Percentiles rank a stretch among this genome's conserved stretches.
These are phyloP conservation scores for Tromatobia lineatoria DNA, from an alignment of 2,888 invertebrate genomes.

Conservation along the genomic window DNA sequence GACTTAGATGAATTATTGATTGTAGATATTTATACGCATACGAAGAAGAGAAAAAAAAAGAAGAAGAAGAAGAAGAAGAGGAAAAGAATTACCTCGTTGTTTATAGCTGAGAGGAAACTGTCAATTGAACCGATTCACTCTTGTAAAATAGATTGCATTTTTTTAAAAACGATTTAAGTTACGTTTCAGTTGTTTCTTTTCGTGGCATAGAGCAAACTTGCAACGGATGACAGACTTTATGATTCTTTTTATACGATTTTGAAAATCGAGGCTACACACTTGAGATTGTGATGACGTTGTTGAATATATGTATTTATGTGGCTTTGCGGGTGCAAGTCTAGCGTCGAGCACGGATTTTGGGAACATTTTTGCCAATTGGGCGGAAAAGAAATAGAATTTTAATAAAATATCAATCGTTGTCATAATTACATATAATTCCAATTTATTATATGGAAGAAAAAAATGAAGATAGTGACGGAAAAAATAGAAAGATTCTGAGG, in stretches of 20 bases:
- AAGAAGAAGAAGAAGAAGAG: constrained; percentile 29
- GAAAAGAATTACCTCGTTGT: constrained; percentile 57
- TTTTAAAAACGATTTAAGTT: constrained; percentile 48
- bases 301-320: constrained; percentile 46
- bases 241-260: constrained; percentile 53
- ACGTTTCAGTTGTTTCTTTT: constrained; percentile 46
- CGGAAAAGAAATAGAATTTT: not conserved
- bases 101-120: constrained; percentile 64
- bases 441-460: no score
- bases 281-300: constrained; percentile 55
- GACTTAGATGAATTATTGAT: constrained; percentile 73
- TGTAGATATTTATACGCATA: constrained; percentile 79
- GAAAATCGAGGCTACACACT: constrained; percentile 56
- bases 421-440: no score
- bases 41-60: constrained; percentile 64
- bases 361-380: not conserved
- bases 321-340: constrained; percentile 38
- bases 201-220: constrained; percentile 49
- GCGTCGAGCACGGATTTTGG: not conserved
- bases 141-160: constrained; percentile 78
- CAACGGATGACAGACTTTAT: constrained; percentile 41
- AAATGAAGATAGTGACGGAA: no score
- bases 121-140: constrained; percentile 61
- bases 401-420: no score
- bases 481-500: no score